Percentiles rank a stretch among this genome's conserved stretches.
phyloP scores from a whole-genome alignment of 2,113 vertebrate species.

The Aepyceros melampus region DNA sequence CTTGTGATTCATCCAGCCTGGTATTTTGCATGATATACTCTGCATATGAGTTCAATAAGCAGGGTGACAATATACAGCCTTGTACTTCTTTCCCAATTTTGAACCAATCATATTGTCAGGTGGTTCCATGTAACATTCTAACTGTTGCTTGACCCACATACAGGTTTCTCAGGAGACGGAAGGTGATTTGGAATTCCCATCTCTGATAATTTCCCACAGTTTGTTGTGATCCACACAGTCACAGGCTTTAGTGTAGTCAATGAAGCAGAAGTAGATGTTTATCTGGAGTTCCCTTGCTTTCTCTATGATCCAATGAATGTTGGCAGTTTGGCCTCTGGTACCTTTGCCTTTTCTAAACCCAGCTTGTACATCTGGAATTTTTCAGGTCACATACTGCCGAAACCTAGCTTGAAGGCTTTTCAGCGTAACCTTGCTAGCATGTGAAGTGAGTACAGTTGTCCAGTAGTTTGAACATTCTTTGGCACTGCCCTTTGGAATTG shows the following conservation, averaged over 20 bases:
- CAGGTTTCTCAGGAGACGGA: background rate
- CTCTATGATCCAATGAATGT: background rate
- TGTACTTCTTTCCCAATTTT: background rate
- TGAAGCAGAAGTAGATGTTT: background rate
- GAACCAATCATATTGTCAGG: background rate
- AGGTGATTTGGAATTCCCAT: background rate
- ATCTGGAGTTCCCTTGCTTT: background rate
- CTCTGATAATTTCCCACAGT: background rate
- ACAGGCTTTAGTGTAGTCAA: background rate
- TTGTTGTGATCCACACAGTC: background rate
- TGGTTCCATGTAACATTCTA: background rate
- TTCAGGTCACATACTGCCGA: background rate
- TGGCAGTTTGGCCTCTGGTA: background rate
- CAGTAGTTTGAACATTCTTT: background rate
- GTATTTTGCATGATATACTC: background rate
- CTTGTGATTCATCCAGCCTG: background rate
- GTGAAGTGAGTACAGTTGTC: background rate
- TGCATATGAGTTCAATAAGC: background rate
- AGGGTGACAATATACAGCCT: background rate
- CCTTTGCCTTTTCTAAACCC: background rate
- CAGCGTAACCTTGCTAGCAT: background rate
- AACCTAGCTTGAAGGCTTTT: background rate
- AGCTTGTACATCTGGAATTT: background rate
- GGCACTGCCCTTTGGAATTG: background rate
- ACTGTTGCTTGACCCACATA: background rate